Percentiles rank a stretch among this genome's conserved stretches.
Evolutionary conservation across 2,888 invertebrate genomes (phyloP).

Genomic region (Thera obeliscata): DNA sequence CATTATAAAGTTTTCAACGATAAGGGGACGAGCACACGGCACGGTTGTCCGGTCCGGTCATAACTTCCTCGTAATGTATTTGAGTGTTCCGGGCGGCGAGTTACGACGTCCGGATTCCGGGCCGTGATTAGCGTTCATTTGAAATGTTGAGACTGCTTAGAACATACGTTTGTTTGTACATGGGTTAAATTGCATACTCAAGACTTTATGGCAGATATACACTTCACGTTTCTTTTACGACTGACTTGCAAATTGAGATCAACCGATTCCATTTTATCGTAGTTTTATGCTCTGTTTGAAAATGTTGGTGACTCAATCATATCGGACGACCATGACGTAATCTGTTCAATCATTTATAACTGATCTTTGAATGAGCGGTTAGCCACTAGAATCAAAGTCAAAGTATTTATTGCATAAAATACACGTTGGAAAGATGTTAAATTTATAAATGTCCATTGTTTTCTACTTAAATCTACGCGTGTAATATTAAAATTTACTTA

Average conservation of each 20-base stretch:
- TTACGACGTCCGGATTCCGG: conserved; percentile 49
- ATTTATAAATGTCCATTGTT: too few species aligned
- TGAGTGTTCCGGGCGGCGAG: conserved; percentile 50
- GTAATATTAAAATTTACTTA: too few species aligned
- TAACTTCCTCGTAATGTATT: conserved; percentile 53
- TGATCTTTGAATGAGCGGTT: too few species aligned
- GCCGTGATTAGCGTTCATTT: conserved; percentile 46
- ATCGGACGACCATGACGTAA: too few species aligned
- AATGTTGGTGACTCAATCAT: too few species aligned
- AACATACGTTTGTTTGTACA: conserved; percentile 10
- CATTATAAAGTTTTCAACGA: conserved; percentile 29
- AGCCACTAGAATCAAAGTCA: too few species aligned
- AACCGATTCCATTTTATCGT: too few species aligned
- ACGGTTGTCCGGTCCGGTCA: conserved; percentile 31
- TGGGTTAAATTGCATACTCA: background rate
- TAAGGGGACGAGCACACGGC: conserved; percentile 27
- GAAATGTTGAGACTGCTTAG: conserved; percentile 10
- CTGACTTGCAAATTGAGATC: background rate
- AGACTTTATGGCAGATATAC: background rate
- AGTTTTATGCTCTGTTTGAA: too few species aligned
- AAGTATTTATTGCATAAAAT: too few species aligned
- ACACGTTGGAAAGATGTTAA: too few species aligned
- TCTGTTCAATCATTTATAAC: too few species aligned
- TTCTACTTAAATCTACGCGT: too few species aligned
- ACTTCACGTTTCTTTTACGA: background rate